phyloP scores from a whole-genome alignment of 2,113 vertebrate species.

The Barbus barbus region DNA sequence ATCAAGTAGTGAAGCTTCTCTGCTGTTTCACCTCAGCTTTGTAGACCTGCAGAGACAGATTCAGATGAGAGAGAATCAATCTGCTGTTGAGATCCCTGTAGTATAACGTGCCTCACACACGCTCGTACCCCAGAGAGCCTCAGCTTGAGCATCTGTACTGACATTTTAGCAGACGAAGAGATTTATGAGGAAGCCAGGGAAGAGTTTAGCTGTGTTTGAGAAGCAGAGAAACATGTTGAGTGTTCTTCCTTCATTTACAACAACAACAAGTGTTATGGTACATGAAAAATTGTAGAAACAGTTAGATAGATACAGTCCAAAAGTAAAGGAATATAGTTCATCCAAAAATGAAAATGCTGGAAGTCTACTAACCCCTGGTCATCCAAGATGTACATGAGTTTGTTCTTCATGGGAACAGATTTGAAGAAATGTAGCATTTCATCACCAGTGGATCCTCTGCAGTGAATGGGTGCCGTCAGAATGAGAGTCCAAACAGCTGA shows the following conservation, averaged over 20 bases:
- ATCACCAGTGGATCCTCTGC: background rate
- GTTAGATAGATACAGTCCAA: background rate
- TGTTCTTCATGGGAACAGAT: background rate
- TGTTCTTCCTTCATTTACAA: background rate
- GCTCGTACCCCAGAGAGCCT: background rate
- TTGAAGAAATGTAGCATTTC: background rate
- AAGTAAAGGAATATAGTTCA: background rate
- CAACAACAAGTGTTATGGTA: background rate
- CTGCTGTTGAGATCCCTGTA: constrained; percentile 5
- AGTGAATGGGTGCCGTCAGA: background rate
- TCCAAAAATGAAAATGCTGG: background rate
- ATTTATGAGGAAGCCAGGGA: background rate
- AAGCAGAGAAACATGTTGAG: background rate
- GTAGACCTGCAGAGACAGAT: background rate
- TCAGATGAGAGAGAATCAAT: background rate
- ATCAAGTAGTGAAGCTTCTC: background rate
- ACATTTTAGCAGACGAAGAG: background rate
- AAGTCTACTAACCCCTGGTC: no score
- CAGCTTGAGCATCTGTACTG: background rate
- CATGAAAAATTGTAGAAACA: background rate
- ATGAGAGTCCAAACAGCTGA: background rate
- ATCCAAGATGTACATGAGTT: background rate
- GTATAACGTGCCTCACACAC: background rate
- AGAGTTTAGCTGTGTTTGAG: background rate
- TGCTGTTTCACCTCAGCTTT: no score